Evolutionary conservation across 2,888 invertebrate genomes (phyloP).

Genomic region (Clunio marinus): DNA sequence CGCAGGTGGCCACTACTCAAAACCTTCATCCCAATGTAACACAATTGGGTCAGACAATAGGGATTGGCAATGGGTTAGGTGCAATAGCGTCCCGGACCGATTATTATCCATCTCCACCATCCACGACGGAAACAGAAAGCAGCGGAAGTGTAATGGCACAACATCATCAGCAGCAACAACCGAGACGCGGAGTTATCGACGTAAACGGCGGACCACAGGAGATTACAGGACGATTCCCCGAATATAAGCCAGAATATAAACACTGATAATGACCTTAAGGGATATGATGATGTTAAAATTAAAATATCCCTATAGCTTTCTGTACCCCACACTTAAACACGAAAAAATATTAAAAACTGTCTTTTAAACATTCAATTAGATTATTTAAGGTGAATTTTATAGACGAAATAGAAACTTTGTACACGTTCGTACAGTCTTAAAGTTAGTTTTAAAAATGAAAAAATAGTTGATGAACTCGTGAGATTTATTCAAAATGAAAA

Average conservation of each 20-base stretch:
- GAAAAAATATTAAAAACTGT: neutral
- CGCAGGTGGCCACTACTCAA: constrained; percentile 53
- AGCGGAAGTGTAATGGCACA: constrained; percentile 54
- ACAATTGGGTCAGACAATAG: constrained; percentile 30
- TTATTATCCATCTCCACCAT: constrained; percentile 53
- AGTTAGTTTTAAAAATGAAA: neutral
- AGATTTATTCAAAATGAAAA: too few relatives aligned
- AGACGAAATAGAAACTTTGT: neutral
- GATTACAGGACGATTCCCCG: constrained; percentile 63
- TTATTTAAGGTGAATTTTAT: constrained; percentile 8
- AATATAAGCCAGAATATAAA: constrained; percentile 73
- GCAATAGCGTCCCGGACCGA: constrained; percentile 54
- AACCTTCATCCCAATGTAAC: constrained; percentile 52
- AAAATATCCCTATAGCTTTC: constrained; percentile 14
- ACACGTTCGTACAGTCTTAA: neutral
- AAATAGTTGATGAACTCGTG: neutral
- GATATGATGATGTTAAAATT: neutral
- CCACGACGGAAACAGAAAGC: constrained; percentile 56
- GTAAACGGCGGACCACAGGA: constrained; percentile 55
- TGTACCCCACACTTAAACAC: neutral
- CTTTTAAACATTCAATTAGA: neutral
- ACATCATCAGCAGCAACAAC: constrained; percentile 47
- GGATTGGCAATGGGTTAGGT: constrained; percentile 46
- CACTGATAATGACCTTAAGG: constrained; percentile 58
- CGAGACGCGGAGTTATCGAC: constrained; percentile 46